Evolutionary conservation across 2,113 vertebrate genomes (phyloP).

Genomic region (Tenrec ecaudatus): DNA sequence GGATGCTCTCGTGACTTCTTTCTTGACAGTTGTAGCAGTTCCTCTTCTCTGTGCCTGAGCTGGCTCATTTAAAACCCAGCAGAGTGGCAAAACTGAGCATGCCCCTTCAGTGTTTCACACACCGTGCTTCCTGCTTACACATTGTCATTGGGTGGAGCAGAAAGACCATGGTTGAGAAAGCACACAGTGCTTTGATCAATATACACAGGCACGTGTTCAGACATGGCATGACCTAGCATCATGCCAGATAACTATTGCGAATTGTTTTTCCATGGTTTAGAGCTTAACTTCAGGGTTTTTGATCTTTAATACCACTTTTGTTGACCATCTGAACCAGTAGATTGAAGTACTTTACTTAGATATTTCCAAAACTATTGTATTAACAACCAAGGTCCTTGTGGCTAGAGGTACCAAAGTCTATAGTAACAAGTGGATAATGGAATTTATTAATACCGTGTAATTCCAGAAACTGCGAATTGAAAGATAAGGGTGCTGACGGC

Average conservation of each 20-base stretch:
- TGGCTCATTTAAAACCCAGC: too few relatives aligned
- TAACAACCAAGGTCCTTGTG: background rate
- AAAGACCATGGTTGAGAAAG: too few relatives aligned
- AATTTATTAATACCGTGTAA: background rate
- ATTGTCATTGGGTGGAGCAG: too few relatives aligned
- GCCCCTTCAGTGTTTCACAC: too few relatives aligned
- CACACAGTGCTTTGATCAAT: background rate
- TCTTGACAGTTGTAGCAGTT: too few relatives aligned
- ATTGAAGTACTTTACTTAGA: background rate
- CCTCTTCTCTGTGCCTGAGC: too few relatives aligned
- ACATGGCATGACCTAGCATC: background rate
- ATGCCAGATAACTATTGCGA: background rate
- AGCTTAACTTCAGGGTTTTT: background rate
- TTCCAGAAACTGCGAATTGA: background rate
- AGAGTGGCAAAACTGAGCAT: too few relatives aligned
- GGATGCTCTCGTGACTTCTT: too few relatives aligned
- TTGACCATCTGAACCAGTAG: background rate
- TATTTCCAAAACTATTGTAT: background rate
- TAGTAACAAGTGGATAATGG: background rate
- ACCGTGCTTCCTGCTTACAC: too few relatives aligned
- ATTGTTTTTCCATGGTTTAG: background rate
- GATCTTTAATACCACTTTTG: background rate
- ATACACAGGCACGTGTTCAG: background rate
- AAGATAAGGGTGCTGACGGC: background rate
- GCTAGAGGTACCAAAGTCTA: background rate